Percentiles rank a stretch among this genome's conserved stretches.
Evolutionary conservation across 2,113 vertebrate species (phyloP).

Genomic region (Pyrgilauda ruficollis): DNA sequence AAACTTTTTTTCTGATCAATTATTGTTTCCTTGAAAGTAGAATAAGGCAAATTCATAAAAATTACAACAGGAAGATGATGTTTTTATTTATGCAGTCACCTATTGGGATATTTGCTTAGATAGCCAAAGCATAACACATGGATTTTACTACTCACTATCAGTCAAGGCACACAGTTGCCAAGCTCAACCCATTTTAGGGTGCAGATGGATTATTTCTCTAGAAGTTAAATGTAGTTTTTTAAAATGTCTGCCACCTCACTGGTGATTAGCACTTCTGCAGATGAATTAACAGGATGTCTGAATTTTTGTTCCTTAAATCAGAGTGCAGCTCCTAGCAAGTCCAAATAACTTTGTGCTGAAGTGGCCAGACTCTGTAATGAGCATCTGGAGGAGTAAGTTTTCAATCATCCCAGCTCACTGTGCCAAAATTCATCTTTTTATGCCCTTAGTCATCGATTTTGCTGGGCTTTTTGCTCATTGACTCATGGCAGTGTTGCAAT

Average conservation of each 20-base stretch:
- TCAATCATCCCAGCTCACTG: background rate
- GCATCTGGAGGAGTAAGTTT: background rate
- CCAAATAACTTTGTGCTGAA: background rate
- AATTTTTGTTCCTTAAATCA: background rate
- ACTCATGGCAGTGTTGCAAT: background rate
- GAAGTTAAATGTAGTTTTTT: background rate
- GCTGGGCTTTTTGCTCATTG: background rate
- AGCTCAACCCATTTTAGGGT: background rate
- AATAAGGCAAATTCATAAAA: background rate
- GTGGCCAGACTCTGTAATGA: background rate
- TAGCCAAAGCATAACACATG: background rate
- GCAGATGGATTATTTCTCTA: background rate
- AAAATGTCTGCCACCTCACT: background rate
- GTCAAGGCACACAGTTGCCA: background rate
- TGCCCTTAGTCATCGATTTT: background rate
- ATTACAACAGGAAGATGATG: background rate
- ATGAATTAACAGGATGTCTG: background rate
- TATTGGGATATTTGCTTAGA: background rate
- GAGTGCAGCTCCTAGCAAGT: background rate
- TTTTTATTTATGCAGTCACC: background rate
- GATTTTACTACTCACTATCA: background rate
- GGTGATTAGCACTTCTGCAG: background rate
- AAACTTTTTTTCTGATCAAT: background rate
- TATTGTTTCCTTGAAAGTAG: background rate
- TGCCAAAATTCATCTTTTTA: background rate